Percentiles rank a stretch among this genome's conserved stretches.
phyloP scores from a whole-genome alignment of 1,140 invertebrate species.

The Trachymyrmex cornetzi region DNA sequence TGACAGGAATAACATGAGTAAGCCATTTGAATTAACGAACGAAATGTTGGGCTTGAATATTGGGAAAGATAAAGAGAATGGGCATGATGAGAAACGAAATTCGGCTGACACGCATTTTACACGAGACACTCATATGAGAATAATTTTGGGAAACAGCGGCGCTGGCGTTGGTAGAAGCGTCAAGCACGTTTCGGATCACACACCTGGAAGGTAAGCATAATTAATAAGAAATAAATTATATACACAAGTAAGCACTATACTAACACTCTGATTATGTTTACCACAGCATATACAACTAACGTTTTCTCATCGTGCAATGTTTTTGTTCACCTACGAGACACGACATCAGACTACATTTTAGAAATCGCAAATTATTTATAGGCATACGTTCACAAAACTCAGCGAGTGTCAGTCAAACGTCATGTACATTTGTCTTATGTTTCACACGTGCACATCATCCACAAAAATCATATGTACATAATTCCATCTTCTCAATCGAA shows the following conservation, averaged over 20 bases:
- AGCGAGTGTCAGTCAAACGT: conserved; percentile 14
- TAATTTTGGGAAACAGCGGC: conserved; percentile 92
- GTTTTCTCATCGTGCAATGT: not conserved
- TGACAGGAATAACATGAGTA: conserved; percentile 80
- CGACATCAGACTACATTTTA: not conserved
- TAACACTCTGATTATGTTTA: conserved; percentile 33
- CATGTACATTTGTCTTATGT: conserved; percentile 23
- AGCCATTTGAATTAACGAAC: conserved; percentile 85
- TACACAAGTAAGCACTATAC: conserved; percentile 3
- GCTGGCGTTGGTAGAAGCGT: conserved; percentile 85
- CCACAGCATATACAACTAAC: conserved; percentile 15
- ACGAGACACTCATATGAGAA: conserved; percentile 95
- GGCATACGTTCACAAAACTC: conserved; percentile 7
- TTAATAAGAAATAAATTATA: not conserved
- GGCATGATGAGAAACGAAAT: conserved; percentile 81
- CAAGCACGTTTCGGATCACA: conserved; percentile 84
- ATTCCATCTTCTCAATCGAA: conserved; percentile 42
- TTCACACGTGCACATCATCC: conserved; percentile 23
- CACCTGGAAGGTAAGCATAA: conserved; percentile 81
- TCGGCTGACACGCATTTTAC: conserved; percentile 91
- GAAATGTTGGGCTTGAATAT: conserved; percentile 84
- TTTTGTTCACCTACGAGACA: conserved; percentile 5
- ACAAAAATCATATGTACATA: conserved; percentile 33
- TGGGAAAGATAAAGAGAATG: conserved; percentile 82
- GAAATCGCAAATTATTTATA: conserved; percentile 25